Evolutionary conservation across 2,113 vertebrate species (phyloP).

Genomic region (Poicephalus meyeri): DNA sequence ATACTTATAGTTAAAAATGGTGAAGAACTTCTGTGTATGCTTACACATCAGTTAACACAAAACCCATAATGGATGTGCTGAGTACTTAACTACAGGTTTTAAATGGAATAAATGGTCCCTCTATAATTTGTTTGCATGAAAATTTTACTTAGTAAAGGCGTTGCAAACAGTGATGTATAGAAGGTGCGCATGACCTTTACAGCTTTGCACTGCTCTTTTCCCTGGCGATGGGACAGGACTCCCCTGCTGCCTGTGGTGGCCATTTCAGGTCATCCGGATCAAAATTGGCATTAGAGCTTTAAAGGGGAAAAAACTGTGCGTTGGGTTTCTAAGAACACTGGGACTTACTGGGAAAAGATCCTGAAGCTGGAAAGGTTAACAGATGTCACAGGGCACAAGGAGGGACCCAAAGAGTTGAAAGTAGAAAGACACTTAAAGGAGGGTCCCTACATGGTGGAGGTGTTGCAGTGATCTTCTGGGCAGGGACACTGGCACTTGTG

Average conservation of each 20-base stretch:
- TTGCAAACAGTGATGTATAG: not conserved
- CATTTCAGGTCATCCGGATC: fast-evolving
- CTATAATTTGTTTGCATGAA: not conserved
- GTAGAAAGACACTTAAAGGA: not conserved
- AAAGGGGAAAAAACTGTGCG: not conserved
- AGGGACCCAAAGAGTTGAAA: not conserved
- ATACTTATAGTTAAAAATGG: not conserved
- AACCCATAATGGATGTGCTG: not conserved
- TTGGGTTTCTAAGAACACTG: not conserved
- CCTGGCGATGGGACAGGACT: fast-evolving
- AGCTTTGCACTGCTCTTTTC: not conserved
- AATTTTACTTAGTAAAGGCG: not conserved
- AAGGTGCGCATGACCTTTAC: not conserved
- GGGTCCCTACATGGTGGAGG: fast-evolving
- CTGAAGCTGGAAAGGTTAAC: not conserved
- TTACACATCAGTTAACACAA: not conserved
- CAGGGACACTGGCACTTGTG: not conserved
- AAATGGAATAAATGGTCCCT: not conserved
- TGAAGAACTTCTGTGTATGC: not conserved
- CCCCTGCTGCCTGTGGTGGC: not conserved
- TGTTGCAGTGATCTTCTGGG: not conserved
- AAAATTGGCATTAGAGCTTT: not conserved
- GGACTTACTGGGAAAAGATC: not conserved
- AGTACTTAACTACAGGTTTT: not conserved
- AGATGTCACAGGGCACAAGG: not conserved